Conservation (phyloP, 37 sponge, comb jelly and placozoan species). For the Ianthella basta region DNA sequence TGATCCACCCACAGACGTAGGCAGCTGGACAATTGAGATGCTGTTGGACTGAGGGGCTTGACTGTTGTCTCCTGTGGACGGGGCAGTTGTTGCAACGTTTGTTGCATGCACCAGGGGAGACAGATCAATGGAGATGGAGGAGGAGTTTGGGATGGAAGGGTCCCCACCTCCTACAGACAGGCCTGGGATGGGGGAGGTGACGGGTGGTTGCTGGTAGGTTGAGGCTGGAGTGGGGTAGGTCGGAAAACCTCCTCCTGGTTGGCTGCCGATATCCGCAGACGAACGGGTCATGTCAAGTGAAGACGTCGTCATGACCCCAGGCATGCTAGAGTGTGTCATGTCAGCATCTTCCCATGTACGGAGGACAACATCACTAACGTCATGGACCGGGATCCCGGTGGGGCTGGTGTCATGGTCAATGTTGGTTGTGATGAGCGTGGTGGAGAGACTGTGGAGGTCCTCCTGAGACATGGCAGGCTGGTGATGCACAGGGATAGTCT, state of each 20-base stretch:
- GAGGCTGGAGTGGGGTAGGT: neutral
- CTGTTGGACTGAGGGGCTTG: neutral
- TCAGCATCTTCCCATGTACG: slow-evolving; percentile 10
- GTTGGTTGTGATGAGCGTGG: slow-evolving; percentile 35
- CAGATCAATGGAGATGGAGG: slow-evolving; percentile 8
- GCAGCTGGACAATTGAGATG: slow-evolving; percentile 11
- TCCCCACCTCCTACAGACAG: neutral
- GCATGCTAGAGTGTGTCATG: neutral
- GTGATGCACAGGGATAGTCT: neutral
- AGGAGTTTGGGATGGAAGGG: neutral
- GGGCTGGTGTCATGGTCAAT: slow-evolving; percentile 4
- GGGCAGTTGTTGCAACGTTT: neutral
- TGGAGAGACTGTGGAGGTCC: slow-evolving; percentile 13
- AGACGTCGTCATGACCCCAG: neutral
- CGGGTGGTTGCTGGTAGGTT: no score
- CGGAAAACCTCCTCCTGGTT: neutral
- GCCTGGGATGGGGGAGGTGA: no score
- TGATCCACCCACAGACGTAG: neutral
- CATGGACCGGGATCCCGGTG: neutral
- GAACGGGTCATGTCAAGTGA: neutral
- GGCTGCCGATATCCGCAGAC: neutral
- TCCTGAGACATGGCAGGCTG: neutral
- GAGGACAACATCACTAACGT: neutral
- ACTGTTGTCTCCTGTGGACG: neutral
- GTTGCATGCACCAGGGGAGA: slow-evolving; percentile 13